These are phyloP conservation scores for Drosophila punjabiensis DNA, from an alignment of 1,140 invertebrate species.

Conservation along the genomic window DNA sequence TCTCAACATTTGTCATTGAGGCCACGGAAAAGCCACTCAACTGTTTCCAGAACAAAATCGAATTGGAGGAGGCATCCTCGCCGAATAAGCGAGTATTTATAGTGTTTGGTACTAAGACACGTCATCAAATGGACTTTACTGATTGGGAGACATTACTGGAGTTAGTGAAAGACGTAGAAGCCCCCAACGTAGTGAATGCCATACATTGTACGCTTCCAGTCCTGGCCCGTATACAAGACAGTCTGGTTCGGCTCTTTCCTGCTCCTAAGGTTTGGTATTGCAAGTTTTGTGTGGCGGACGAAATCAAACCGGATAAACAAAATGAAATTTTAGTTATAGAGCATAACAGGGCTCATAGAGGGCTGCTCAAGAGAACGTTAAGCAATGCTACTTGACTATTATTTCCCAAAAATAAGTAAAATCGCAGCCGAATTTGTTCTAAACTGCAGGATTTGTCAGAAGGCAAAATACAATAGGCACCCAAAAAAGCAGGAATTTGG, in stretches of 20 bases:
- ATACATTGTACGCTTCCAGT: too few species aligned
- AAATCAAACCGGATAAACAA: not conserved
- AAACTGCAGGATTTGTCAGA: not conserved
- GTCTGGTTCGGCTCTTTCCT: too few species aligned
- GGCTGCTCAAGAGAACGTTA: too few species aligned
- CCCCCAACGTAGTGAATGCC: not conserved
- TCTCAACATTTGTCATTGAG: constrained; percentile 15
- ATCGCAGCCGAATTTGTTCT: not conserved
- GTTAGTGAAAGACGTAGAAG: not conserved
- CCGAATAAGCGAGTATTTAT: not conserved
- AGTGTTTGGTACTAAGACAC: not conserved
- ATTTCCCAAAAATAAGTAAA: not conserved
- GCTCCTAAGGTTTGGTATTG: not conserved
- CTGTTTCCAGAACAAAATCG: constrained; percentile 11
- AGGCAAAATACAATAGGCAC: not conserved
- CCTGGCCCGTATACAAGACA: too few species aligned
- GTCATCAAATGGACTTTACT: not conserved
- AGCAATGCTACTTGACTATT: not conserved
- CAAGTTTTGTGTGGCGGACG: not conserved
- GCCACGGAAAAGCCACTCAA: constrained; percentile 18
- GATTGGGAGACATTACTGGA: not conserved
- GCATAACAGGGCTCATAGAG: not conserved
- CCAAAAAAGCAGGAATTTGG: not conserved
- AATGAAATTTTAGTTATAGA: not conserved
- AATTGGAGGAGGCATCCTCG: not conserved